Conservation (phyloP, 2,113 vertebrate genomes). For the Neolamprologus ventralis region DNA sequence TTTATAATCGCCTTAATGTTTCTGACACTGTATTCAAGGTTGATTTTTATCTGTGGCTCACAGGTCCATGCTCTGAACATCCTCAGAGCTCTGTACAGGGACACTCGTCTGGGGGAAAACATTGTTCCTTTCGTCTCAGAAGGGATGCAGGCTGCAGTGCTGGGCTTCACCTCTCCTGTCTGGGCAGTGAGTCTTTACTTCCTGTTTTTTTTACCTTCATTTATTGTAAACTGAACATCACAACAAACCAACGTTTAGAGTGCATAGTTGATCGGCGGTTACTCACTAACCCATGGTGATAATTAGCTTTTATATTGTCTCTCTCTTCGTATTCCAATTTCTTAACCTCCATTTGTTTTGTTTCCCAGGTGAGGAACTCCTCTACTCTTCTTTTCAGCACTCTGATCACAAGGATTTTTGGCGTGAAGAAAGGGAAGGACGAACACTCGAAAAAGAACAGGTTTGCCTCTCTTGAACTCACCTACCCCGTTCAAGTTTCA, state of each 20-base stretch:
- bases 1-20: background rate
- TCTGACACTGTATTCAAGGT: background rate
- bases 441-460: conserved; percentile 94
- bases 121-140: conserved; percentile 88
- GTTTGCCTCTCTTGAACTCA: conserved; percentile 57
- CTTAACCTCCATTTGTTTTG: background rate
- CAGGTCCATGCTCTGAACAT: conserved; percentile 97
- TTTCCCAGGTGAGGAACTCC: conserved; percentile 88
- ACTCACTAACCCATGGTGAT: background rate
- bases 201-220: background rate
- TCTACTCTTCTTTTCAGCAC: conserved; percentile 96
- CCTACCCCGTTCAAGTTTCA: background rate
- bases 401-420: conserved; percentile 95
- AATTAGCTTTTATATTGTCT: background rate
- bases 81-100: conserved; percentile 87
- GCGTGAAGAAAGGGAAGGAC: conserved; percentile 92
- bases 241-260: background rate
- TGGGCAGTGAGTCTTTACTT: conserved; percentile 87
- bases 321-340: background rate
- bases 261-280: background rate
- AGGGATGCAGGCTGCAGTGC: conserved; percentile 84
- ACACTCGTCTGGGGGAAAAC: conserved; percentile 89
- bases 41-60: background rate
- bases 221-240: background rate
- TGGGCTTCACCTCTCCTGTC: conserved; percentile 89